These are phyloP conservation scores for Tenthredo mesomela DNA, from an alignment of 2,888 invertebrate genomes.

Conservation along the genomic window DNA sequence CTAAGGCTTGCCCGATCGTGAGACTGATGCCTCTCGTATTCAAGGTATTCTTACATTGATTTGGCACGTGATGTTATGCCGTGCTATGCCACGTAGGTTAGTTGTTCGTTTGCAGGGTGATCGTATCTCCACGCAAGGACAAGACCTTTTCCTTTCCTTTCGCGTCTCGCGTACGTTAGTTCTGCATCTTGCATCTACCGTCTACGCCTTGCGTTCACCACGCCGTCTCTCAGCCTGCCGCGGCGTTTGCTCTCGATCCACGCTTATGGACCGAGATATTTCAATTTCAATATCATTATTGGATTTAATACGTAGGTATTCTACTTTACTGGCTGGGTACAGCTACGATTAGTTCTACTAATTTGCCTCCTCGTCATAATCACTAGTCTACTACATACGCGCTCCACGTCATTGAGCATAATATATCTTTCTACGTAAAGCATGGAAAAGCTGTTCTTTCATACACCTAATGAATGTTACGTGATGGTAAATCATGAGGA, in stretches of 20 bases:
- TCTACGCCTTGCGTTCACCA: background rate
- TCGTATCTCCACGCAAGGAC: conserved; percentile 48
- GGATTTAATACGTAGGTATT: conserved; percentile 24
- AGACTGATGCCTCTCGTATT: conserved; percentile 54
- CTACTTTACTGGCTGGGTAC: conserved; percentile 17
- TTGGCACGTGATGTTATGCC: conserved; percentile 57
- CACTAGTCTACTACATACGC: conserved; percentile 17
- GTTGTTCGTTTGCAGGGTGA: conserved; percentile 44
- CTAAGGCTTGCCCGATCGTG: conserved; percentile 35
- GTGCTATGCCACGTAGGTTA: conserved; percentile 29
- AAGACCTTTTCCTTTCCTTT: conserved; percentile 50
- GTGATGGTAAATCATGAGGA: background rate
- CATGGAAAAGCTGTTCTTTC: background rate
- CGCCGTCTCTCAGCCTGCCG: background rate
- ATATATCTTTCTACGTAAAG: background rate
- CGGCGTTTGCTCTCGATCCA: conserved; percentile 31
- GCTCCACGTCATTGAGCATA: background rate
- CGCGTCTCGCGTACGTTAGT: conserved; percentile 31
- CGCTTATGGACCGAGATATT: conserved; percentile 21
- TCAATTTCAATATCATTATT: conserved; percentile 44
- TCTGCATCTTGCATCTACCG: conserved; percentile 31
- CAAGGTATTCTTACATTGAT: conserved; percentile 63
- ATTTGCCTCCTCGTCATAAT: conserved; percentile 15
- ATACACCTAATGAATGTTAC: background rate
- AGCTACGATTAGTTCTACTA: conserved; percentile 20